phyloP scores from a whole-genome alignment of 2,888 invertebrate species.

The Temnothorax unifasciatus region DNA sequence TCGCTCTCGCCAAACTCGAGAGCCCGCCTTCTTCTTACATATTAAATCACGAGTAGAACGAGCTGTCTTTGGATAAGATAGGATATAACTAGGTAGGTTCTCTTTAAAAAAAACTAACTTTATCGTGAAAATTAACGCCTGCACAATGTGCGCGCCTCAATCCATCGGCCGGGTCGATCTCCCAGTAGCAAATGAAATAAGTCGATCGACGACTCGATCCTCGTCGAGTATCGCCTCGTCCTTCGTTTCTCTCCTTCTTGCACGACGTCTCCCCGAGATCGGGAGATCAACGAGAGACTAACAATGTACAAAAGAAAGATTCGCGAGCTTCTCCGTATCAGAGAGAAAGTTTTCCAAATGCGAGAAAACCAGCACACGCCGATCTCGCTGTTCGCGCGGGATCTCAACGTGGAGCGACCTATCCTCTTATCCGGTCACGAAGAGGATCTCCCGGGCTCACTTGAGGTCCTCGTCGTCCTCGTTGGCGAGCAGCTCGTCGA shows the following conservation, averaged over 20 bases:
- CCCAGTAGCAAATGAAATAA: background rate
- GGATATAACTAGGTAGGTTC: background rate
- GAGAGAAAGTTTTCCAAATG: background rate
- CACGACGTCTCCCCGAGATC: background rate
- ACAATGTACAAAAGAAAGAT: conserved; percentile 35
- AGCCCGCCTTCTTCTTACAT: background rate
- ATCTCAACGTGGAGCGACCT: conserved; percentile 65
- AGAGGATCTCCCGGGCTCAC: conserved; percentile 63
- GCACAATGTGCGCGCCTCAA: background rate
- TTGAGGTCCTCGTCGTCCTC: conserved; percentile 87
- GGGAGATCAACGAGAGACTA: conserved; percentile 28
- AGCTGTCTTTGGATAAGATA: background rate
- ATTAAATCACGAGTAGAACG: background rate
- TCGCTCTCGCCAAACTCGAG: background rate
- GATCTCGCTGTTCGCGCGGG: conserved; percentile 47
- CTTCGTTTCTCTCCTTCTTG: conserved; percentile 11
- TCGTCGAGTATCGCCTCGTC: conserved; percentile 29
- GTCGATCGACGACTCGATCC: background rate
- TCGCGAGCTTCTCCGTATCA: conserved; percentile 14
- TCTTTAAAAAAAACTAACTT: background rate
- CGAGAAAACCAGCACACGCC: conserved; percentile 36
- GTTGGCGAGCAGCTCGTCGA: conserved; percentile 90
- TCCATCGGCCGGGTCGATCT: conserved; percentile 14
- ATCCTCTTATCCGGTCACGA: conserved; percentile 57
- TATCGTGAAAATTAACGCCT: conserved; percentile 11